phyloP scores from a whole-genome alignment of 92 coral and sea anemone genomes.

The Anthopleura xanthogrammica region DNA sequence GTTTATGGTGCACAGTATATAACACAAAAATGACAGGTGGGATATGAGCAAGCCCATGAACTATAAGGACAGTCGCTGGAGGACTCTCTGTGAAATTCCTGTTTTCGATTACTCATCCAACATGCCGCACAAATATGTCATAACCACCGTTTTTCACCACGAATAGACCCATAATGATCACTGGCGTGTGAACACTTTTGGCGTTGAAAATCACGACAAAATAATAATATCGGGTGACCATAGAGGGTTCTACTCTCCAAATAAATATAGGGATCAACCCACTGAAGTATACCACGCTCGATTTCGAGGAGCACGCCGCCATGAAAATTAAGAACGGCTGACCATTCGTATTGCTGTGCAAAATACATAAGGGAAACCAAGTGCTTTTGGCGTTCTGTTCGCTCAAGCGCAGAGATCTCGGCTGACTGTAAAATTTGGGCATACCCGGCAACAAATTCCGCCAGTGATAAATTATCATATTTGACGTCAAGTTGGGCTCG shows the following conservation, averaged over 20 bases:
- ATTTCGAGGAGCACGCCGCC: conserved; percentile 47
- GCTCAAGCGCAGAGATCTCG: conserved; percentile 7
- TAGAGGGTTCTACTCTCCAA: conserved; percentile 37
- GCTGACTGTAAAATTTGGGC: conserved; percentile 29
- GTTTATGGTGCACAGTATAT: no score
- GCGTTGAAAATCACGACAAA: conserved; percentile 31
- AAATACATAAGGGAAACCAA: conserved; percentile 32
- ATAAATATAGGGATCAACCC: conserved; percentile 35
- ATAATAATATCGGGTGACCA: conserved; percentile 30
- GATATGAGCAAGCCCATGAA: no score
- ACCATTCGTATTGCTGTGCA: conserved; percentile 30
- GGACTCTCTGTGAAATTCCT: conserved; percentile 7
- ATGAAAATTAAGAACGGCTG: conserved; percentile 39
- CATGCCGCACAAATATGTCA: conserved; percentile 37
- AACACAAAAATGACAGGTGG: no score
- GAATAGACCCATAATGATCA: conserved; percentile 3
- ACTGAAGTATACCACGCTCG: conserved; percentile 35
- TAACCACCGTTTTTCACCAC: background rate
- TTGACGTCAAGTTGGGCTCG: conserved; percentile 38
- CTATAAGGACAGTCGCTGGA: no score
- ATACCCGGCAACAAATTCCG: conserved; percentile 36
- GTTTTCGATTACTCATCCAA: conserved; percentile 60
- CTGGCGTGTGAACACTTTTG: conserved; percentile 7
- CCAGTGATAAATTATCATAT: conserved; percentile 35
- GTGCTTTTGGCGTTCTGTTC: conserved; percentile 21